Base-by-base conservation (phyloP, 2,888 invertebrate species). In the Leptogaster cylindrica region DNA sequence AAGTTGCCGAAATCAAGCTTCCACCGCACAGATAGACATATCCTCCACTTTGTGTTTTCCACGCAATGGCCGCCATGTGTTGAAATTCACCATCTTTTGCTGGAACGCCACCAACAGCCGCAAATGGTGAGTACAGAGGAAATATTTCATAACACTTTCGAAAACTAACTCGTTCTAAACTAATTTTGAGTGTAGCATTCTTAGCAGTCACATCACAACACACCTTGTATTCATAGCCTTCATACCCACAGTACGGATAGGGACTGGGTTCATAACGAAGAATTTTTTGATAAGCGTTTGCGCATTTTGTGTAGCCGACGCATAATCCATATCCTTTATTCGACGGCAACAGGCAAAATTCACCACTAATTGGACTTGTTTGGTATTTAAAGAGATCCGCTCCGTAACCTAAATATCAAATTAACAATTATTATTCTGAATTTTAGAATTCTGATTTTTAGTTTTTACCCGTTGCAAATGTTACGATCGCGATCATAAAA, bases 51-150 rank as follows among this genome's bases (percentile, higher is more conserved):
- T 16, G 12, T 2, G 6, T 41, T 2, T 41, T 48, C 20, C 68
- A 68, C 3, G 66, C 50, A 2, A 69, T 7, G 6, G 64, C 70
- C 16, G 50, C 70, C 51, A 51, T 51, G 12, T 51, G 78, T 1
- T 79, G 79, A 70, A 76, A 79, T 7, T 74, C 71, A 2, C 77
- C 77, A 4, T 70, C 52, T 0, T 71, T 72, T 0, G 76, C 75
- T 0, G 73, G 72, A 3, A 72, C 66, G 1, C 79, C 79, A 2
- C 73, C 75, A 4, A 78, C 66, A 33, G 79, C 79, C n/a, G n/a
- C n/a, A n/a, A n/a, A n/a, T n/a, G n/a, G n/a, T n/a, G n/a, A n/a
- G 31, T 79, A 77, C 5, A 14, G 10, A 36, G 36, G 5, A 36
- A 12, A 36, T 10, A 3, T 14, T 10, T 36, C 36, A 3, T 10